Conservation (phyloP, 2,113 vertebrate species). For the Myrmophylax atrothorax region DNA sequence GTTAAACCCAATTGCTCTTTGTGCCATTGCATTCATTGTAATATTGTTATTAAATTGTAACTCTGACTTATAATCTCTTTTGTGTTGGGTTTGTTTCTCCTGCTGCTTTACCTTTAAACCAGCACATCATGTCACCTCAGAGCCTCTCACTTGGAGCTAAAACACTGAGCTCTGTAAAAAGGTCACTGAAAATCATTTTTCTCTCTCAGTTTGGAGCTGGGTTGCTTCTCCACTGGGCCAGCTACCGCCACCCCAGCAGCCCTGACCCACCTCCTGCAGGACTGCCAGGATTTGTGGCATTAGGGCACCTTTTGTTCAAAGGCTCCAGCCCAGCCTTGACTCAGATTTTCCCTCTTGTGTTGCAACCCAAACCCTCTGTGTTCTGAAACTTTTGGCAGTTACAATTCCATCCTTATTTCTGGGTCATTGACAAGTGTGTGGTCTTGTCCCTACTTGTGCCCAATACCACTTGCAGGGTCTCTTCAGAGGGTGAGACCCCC, state of each 20-base stretch:
- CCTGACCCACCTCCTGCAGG: neutral
- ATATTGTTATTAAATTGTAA: too few species aligned
- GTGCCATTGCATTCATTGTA: too few species aligned
- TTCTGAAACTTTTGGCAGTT: neutral
- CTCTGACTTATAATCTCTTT: too few species aligned
- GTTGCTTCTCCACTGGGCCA: neutral
- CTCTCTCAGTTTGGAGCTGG: neutral
- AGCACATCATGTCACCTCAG: neutral
- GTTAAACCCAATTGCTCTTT: too few species aligned
- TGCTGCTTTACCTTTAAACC: too few species aligned
- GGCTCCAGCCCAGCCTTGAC: neutral
- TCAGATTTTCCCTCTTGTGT: neutral
- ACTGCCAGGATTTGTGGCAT: fast-evolving
- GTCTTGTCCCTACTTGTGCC: neutral
- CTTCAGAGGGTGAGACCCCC: neutral
- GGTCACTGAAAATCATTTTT: neutral
- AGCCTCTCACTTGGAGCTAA: neutral
- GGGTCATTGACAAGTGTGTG: neutral
- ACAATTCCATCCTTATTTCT: neutral
- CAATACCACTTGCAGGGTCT: neutral
- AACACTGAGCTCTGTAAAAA: neutral
- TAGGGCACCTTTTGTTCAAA: neutral
- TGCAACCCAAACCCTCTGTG: neutral
- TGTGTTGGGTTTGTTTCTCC: too few species aligned
- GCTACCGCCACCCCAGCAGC: neutral